phyloP scores from a whole-genome alignment of 2,888 invertebrate species.

The Druceiella hillmani region DNA sequence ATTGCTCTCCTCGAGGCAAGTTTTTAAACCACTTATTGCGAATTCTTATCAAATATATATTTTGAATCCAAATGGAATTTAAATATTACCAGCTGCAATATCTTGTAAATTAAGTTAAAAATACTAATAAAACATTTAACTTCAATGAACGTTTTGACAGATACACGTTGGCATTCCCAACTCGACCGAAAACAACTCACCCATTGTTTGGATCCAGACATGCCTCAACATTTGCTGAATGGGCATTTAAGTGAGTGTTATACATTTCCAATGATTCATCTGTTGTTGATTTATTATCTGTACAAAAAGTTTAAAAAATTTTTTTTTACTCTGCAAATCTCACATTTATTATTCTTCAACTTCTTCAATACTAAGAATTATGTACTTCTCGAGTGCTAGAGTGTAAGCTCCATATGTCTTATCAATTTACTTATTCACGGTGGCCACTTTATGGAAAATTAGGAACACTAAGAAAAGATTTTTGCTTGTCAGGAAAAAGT shows the following conservation, averaged over 20 bases:
- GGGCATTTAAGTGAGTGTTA: constrained; percentile 69
- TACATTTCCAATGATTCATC: too few relatives aligned
- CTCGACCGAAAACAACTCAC: constrained; percentile 46
- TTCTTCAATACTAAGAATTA: too few relatives aligned
- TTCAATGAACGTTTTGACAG: constrained; percentile 29
- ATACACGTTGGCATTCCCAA: constrained; percentile 44
- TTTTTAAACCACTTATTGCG: constrained; percentile 20
- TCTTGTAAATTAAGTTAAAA: not conserved
- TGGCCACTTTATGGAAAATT: too few relatives aligned
- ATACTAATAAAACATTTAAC: not conserved
- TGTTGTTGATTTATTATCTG: too few relatives aligned
- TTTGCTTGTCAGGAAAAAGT: too few relatives aligned
- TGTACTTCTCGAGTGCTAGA: too few relatives aligned
- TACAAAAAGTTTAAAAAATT: too few relatives aligned
- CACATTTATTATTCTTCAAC: too few relatives aligned
- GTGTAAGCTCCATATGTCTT: too few relatives aligned
- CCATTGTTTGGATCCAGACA: constrained; percentile 63
- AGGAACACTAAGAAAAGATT: too few relatives aligned
- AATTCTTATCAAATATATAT: constrained; percentile 1
- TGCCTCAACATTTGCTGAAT: constrained; percentile 63
- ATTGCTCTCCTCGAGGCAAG: constrained; percentile 63
- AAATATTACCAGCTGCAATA: not conserved
- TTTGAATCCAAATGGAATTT: constrained; percentile 2
- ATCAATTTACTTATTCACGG: too few relatives aligned
- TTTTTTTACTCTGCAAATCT: too few relatives aligned